Evolutionary conservation across 2,888 invertebrate species (phyloP).

Genomic region (Caenorhabditis plicata): DNA sequence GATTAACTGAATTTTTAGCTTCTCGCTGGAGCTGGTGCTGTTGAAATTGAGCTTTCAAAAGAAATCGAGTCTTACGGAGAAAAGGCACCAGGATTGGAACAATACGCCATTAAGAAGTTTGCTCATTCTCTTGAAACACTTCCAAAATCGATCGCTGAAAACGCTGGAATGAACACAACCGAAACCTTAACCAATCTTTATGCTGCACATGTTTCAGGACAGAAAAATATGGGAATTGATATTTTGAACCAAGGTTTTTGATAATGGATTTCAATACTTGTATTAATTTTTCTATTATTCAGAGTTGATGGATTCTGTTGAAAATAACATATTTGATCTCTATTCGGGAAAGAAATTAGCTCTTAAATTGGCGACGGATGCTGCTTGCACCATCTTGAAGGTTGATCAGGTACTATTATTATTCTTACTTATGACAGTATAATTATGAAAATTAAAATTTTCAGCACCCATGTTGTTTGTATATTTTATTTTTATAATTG

Average conservation of each 20-base stretch:
- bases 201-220: conserved; percentile 87
- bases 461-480: too few relatives aligned
- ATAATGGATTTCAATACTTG: not conserved
- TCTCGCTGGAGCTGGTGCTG: conserved; percentile 90
- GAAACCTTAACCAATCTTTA: conserved; percentile 85
- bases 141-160: conserved; percentile 89
- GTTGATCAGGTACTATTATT: conserved; percentile 71
- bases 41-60: conserved; percentile 88
- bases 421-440: too few relatives aligned
- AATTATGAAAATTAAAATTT: not conserved
- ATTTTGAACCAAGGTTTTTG: conserved; percentile 68
- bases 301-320: conserved; percentile 73
- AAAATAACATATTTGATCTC: conserved; percentile 80
- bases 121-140: conserved; percentile 81
- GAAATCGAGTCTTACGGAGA: conserved; percentile 82
- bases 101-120: conserved; percentile 93
- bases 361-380: conserved; percentile 89
- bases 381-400: conserved; percentile 73
- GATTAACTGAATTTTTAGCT: too few relatives aligned
- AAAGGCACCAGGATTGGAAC: conserved; percentile 88
- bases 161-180: conserved; percentile 84
- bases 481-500: too few relatives aligned
- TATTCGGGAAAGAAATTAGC: conserved; percentile 85
- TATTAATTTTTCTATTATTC: conserved; percentile 1
- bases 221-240: conserved; percentile 81